phyloP scores from a whole-genome alignment of 1,140 invertebrate genomes.

The Carcinoscorpius rotundicauda region DNA sequence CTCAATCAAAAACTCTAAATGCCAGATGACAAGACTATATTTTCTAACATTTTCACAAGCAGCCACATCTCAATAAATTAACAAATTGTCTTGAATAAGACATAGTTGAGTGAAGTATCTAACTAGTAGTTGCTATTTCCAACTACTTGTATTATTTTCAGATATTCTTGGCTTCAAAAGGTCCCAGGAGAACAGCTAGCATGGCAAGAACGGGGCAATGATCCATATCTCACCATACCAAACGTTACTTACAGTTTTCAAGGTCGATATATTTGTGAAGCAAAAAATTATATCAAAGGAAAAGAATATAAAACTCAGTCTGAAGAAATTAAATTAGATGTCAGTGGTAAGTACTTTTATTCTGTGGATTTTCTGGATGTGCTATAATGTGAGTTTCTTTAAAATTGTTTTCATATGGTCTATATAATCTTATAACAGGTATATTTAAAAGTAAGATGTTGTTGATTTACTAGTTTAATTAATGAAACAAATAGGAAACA shows the following conservation, averaged over 20 bases:
- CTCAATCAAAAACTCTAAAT: too few species aligned
- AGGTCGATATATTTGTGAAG: conserved; percentile 25
- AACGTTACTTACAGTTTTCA: conserved; percentile 23
- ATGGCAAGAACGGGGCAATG: conserved; percentile 20
- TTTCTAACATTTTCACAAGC: too few species aligned
- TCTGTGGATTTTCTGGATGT: neutral
- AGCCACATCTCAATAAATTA: too few species aligned
- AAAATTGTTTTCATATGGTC: too few species aligned
- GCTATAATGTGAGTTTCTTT: neutral
- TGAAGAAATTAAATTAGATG: conserved; percentile 22
- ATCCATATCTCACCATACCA: conserved; percentile 19
- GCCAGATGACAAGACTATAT: too few species aligned
- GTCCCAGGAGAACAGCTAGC: conserved; percentile 13
- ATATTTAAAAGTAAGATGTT: too few species aligned
- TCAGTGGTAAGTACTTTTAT: conserved; percentile 18
- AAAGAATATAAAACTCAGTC: conserved; percentile 17
- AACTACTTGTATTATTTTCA: conserved; percentile 2
- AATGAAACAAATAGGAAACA: too few species aligned
- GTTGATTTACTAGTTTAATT: too few species aligned
- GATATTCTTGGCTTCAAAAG: conserved; percentile 21
- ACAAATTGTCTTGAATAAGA: too few species aligned
- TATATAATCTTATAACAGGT: too few species aligned
- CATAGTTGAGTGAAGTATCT: too few species aligned
- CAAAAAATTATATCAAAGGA: conserved; percentile 22
- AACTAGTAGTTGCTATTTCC: too few species aligned